phyloP scores from a whole-genome alignment of 2,888 invertebrate genomes.

The Ecdyonurus torrentis region DNA sequence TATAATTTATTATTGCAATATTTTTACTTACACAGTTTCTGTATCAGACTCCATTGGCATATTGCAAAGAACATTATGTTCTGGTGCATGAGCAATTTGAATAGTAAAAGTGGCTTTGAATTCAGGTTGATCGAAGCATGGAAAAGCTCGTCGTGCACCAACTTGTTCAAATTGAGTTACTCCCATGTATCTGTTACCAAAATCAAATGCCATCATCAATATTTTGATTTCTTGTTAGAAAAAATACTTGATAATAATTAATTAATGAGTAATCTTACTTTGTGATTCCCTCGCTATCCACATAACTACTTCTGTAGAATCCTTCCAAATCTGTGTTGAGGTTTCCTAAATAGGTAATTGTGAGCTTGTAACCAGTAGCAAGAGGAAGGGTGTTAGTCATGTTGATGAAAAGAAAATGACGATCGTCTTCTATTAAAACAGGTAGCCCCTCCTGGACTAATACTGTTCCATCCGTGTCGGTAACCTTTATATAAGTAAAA shows the following conservation, averaged over 20 bases:
- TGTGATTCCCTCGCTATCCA: neutral
- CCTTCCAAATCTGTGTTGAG: conserved; percentile 43
- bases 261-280: neutral
- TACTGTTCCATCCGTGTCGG: too few species aligned
- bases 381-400: conserved; percentile 23
- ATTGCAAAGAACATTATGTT: neutral
- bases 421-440: too few species aligned
- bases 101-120: conserved; percentile 63
- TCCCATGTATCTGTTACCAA: conserved; percentile 28
- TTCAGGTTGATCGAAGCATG: conserved; percentile 73
- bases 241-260: neutral
- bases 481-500: too few species aligned
- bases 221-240: neutral
- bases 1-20: too few species aligned
- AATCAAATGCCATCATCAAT: neutral
- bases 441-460: too few species aligned
- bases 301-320: conserved; percentile 28
- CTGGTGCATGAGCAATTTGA: conserved; percentile 30
- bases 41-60: neutral
- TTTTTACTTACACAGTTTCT: neutral
- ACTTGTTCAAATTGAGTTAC: conserved; percentile 68
- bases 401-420: conserved; percentile 33
- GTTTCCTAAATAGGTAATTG: conserved; percentile 37
- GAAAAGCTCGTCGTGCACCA: conserved; percentile 65
- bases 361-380: conserved; percentile 29